Base-by-base conservation (phyloP, 2,113 vertebrate genomes). In the Hassar affinis region DNA sequence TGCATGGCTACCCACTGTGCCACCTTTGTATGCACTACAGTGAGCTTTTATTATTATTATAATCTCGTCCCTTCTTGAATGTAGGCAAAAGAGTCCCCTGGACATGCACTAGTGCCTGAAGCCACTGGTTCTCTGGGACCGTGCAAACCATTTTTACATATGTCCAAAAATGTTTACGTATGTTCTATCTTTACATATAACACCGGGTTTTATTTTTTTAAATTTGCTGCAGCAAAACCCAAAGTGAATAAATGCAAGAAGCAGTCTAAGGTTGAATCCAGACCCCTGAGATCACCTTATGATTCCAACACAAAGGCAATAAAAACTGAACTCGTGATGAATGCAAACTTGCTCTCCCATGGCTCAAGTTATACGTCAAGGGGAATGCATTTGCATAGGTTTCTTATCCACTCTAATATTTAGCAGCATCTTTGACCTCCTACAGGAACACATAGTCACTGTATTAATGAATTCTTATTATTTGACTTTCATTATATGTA, bases 401-500 rank as follows among this genome's bases (percentile, higher is more conserved):
- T 72, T 64, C 80, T 66, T 81, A 80, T 83, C 54, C 49, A 57
- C 30, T 20, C 72, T 42, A 83, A 74, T 81, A 85, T 85, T 82
- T 62, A 27, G 35, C 11, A 15, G 33, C 68, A 35, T 87, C 81
- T 82, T 84, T 84, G 82, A 85, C 79, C 78, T 87, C 62, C 30
- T 80, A 78, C 54, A 47, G 72, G 75, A 79, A 64, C 51, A 57
- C 62, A 51, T 85, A 30, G 71, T 85, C 82, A 80, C 69, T 75
- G 78, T 74, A 85, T 62, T 87, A 86, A 83, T 86, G 71, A 82
- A 83, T 81, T 72, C 47, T 80, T 83, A 83, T 76, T 49, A 85
- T 87, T 86, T 86, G 84, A 84, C 79, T 87, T 88, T 84, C 81
- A 88, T 85, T 88, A 66, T 87, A 88, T 87, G 84, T 79, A 87